Base-by-base conservation (phyloP, 2,113 vertebrate species). In the Dicentrarchus labrax region DNA sequence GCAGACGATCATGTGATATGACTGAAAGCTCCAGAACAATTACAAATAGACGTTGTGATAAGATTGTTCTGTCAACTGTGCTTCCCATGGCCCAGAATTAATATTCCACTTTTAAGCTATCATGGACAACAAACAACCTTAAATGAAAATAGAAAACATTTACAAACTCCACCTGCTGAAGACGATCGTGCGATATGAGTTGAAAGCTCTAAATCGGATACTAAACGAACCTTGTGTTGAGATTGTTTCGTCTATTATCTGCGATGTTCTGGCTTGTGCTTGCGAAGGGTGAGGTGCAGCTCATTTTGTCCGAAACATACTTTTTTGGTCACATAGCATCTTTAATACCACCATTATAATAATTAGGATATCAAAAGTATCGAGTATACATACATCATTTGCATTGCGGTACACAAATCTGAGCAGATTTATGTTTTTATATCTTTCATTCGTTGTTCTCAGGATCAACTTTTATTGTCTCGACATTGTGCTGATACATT, bases 341-440 rank as follows among this genome's bases (percentile, higher is more conserved):
- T 94, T 94, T 94, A 94, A 94, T 94, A 94, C 92, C 94, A 94
- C 93, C 93, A 92, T 94, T 94, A 94, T 93, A 94, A 93, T 94
- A 93, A 94, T 94, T 94, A 94, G 92, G 89, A 94, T 94, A 94
- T 94, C 91, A 94, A 94, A 94, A 94, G 92, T 94, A 94, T 94
- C 79, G 93, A 94, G 94, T 93, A 94, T 94, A 94, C 94, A 94
- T 94, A 94, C 93, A 94, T 94, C 89, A 92, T 94, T 94, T 94
- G 93, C 93, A 94, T 94, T 93, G 93, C 81, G 86, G 87, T 93
- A 93, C 94, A 94, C 92, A 94, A 94, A 93, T 93, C 90, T 84
- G 87, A 91, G 86, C 88, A 87, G 91, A 94, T 92, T 94, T 85
- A 91, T 93, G 91, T 93, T 91, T 89, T 89, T 85, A 92, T 94